A percentile compares a stretch with the other conserved stretches of the same genome.
Conservation (phyloP, 2,888 invertebrate genomes). For the Netelia melanura region DNA sequence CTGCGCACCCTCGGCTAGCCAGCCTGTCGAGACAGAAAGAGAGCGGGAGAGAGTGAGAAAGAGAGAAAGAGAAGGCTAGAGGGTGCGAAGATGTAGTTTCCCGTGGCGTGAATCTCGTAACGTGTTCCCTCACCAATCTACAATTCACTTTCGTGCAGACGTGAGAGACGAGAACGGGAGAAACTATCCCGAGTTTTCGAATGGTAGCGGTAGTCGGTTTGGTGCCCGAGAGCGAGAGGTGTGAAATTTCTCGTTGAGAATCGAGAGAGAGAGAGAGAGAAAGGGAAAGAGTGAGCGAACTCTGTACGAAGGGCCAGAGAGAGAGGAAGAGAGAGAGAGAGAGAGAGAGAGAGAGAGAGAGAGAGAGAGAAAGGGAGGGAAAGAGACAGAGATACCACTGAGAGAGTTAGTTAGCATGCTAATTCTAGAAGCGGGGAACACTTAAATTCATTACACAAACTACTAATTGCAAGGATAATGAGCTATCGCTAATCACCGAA, state of each 20-base stretch:
- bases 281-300: slow-evolving; percentile 23
- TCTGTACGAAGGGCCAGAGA: slow-evolving; percentile 1
- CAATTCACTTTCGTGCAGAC: slow-evolving; percentile 68
- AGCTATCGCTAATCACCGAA: slow-evolving; percentile 80
- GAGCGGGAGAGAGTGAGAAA: slow-evolving; percentile 16
- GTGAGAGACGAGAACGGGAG: slow-evolving; percentile 52
- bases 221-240: slow-evolving; percentile 34
- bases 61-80: slow-evolving; percentile 16
- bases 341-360: slow-evolving; percentile 12
- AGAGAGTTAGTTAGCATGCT: slow-evolving; percentile 79
- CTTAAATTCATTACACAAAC: slow-evolving; percentile 81
- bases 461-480: slow-evolving; percentile 81
- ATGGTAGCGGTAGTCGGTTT: slow-evolving; percentile 33
- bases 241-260: slow-evolving; percentile 61
- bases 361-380: slow-evolving; percentile 25
- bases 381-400: background rate
- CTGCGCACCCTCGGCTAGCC: slow-evolving; percentile 47
- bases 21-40: slow-evolving; percentile 53
- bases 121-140: slow-evolving; percentile 66
- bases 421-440: slow-evolving; percentile 79
- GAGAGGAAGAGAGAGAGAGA: slow-evolving; percentile 17
- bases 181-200: slow-evolving; percentile 55
- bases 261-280: slow-evolving; percentile 59
- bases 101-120: slow-evolving; percentile 71
- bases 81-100: slow-evolving; percentile 70